Evolutionary conservation across 1,140 invertebrate genomes (phyloP), one percentile per base, ranked within the genome.

Genomic region (Tyrophagus putrescentiae): DNA sequence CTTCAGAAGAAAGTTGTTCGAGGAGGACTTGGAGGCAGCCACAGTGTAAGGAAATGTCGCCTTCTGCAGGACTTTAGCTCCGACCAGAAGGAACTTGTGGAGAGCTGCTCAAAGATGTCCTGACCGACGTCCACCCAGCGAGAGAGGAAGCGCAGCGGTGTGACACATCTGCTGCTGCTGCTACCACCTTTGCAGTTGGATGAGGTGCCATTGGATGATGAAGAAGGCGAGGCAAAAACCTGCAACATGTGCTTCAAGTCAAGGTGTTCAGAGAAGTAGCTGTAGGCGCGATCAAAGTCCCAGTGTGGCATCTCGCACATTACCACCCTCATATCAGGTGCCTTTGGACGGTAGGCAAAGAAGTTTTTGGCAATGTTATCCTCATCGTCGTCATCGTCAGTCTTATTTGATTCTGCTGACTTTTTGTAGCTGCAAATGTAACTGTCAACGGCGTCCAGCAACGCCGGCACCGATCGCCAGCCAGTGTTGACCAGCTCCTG

Each of bases 211-310:
- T 50, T 11, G 11, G 11, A 11, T 11, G 23, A 13, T 25, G 9
- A 56, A 5, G 11, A 21, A 9, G 32, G 9, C 25, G 32, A 1
- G 1, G 33, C 36, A 39, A 57, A 39, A 4, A 57, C 23, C 3
- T 56, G 7, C 11, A 57, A 25, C 56, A 57, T 57, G 44, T 57
- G 13, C 32, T 41, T 57, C 23, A 60, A n/a, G 48, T 60, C 58
- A 3, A 60, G 25, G 39, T 60, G 39, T 1, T 44, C 25, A 13
- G 58, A 60, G 9, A 60, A 29, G 13, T 36, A 60, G 1, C 27
- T 16, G 39, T 60, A 60, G 1, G 58, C 58, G 29, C 28, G 41
- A 11, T 31, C 33, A 36, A 60, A 60, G 25, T 60, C 28, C 58
- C 58, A 60, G 11, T 18, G 6, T 16, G 58, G 58, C 39, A 60